Evolutionary conservation across 2,797 vertebrate species (phyloP).

Genomic region (Pipistrellus kuhlii): DNA sequence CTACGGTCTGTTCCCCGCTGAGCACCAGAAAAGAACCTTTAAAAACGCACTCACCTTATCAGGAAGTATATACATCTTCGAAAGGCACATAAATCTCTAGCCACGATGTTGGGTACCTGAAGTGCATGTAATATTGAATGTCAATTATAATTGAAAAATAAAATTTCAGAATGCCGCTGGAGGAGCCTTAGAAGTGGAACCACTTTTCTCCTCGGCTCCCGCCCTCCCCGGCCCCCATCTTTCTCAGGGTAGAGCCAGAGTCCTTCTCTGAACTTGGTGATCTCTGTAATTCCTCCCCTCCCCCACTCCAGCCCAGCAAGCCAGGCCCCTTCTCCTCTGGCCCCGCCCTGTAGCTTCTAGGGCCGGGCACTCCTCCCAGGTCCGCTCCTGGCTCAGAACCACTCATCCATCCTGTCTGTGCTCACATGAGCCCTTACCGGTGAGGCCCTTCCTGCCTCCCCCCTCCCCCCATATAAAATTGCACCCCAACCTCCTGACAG

Average conservation of each 20-base stretch:
- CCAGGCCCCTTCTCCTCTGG: accelerated
- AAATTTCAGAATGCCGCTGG: background rate
- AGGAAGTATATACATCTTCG: background rate
- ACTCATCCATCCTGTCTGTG: accelerated
- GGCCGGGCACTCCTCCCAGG: background rate
- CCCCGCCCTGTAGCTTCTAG: accelerated
- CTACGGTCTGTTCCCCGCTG: background rate
- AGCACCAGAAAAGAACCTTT: background rate
- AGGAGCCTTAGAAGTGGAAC: background rate
- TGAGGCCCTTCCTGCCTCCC: background rate
- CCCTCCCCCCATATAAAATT: background rate
- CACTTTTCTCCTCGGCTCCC: background rate
- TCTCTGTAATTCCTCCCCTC: accelerated
- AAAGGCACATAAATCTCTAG: background rate
- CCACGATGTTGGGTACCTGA: background rate
- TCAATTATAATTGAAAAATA: background rate
- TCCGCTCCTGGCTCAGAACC: accelerated
- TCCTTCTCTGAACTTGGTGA: background rate
- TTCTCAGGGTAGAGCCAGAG: background rate
- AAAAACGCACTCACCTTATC: background rate
- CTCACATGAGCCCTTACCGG: background rate
- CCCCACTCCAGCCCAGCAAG: background rate
- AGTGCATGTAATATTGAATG: background rate
- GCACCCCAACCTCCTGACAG: background rate
- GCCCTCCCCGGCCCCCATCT: background rate